Evolutionary conservation across 2,888 invertebrate species (phyloP).

Genomic region (Litoditis marina): DNA sequence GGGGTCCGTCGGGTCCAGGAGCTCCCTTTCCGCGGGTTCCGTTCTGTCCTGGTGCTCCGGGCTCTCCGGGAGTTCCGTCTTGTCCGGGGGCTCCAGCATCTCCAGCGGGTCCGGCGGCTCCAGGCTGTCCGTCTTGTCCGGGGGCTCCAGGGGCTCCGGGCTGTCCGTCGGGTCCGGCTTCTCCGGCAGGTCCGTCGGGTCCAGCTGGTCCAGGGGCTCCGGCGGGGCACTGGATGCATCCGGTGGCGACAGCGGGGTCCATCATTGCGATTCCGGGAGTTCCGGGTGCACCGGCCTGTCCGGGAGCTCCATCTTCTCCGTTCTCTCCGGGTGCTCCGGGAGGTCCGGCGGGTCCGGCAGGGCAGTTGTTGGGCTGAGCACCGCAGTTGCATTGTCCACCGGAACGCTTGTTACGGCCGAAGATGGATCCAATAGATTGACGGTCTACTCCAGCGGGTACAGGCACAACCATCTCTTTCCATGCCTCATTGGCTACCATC

Average conservation of each 20-base stretch:
- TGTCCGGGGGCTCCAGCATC: constrained; percentile 41
- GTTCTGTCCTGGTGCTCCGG: constrained; percentile 36
- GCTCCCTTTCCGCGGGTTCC: constrained; percentile 36
- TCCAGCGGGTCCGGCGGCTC: constrained; percentile 28
- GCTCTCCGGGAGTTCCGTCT: constrained; percentile 20
- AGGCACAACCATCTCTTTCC: constrained; percentile 43
- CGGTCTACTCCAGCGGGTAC: constrained; percentile 26
- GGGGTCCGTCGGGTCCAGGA: constrained; percentile 11
- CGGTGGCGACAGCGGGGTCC: constrained; percentile 29
- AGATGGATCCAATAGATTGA: constrained; percentile 24
- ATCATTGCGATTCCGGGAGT: constrained; percentile 34
- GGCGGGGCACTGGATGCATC: constrained; percentile 49
- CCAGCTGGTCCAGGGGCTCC: constrained; percentile 44
- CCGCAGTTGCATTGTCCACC: constrained; percentile 39
- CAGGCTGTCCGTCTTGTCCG: constrained; percentile 36
- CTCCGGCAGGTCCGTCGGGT: constrained; percentile 36
- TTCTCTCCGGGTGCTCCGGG: constrained; percentile 38
- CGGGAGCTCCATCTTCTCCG: constrained; percentile 46
- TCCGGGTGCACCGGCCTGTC: constrained; percentile 31
- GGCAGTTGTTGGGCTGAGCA: constrained; percentile 42
- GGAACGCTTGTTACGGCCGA: constrained; percentile 45
- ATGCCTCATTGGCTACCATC: constrained; percentile 44
- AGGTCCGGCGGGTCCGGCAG: constrained; percentile 47
- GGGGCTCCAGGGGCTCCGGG: constrained; percentile 27
- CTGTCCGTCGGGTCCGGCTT: constrained; percentile 39